Conservation (phyloP, 2,888 invertebrate species). For the Xylocampa areola region DNA sequence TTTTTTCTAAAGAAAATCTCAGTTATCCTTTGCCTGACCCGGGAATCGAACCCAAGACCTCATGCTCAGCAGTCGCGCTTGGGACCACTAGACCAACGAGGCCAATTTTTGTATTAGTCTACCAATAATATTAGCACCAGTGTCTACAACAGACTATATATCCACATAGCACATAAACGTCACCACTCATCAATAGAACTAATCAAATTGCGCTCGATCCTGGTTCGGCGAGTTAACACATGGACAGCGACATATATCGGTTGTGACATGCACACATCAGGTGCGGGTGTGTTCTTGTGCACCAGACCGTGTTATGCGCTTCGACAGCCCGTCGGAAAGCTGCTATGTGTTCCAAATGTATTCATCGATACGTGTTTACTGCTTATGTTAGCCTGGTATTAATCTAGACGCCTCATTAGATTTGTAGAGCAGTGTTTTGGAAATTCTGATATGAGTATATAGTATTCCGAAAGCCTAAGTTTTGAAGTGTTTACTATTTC, state of each 20-base stretch:
- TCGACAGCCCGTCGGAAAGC: constrained; percentile 43
- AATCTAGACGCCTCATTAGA: constrained; percentile 11
- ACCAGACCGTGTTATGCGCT: constrained; percentile 41
- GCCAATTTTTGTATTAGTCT: no score
- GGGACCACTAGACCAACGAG: no score
- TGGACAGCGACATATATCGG: constrained; percentile 47
- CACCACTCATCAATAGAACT: constrained; percentile 2
- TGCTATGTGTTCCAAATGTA: constrained; percentile 20
- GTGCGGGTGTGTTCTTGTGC: constrained; percentile 44
- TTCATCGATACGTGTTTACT: constrained; percentile 11
- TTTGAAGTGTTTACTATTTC: no score
- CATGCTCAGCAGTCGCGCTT: no score
- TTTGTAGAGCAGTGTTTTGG: constrained; percentile 1
- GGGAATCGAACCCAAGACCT: no score
- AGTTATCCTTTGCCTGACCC: no score
- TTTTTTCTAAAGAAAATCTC: no score
- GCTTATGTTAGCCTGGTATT: constrained; percentile 37
- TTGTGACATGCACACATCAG: constrained; percentile 49
- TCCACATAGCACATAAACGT: neutral
- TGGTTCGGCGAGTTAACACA: constrained; percentile 20
- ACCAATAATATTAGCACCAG: neutral
- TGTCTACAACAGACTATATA: neutral
- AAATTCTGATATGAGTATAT: neutral
- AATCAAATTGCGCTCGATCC: constrained; percentile 24
- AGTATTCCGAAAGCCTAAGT: no score